Conservation (phyloP, 2,113 vertebrate genomes). For the Pavo muticus region DNA sequence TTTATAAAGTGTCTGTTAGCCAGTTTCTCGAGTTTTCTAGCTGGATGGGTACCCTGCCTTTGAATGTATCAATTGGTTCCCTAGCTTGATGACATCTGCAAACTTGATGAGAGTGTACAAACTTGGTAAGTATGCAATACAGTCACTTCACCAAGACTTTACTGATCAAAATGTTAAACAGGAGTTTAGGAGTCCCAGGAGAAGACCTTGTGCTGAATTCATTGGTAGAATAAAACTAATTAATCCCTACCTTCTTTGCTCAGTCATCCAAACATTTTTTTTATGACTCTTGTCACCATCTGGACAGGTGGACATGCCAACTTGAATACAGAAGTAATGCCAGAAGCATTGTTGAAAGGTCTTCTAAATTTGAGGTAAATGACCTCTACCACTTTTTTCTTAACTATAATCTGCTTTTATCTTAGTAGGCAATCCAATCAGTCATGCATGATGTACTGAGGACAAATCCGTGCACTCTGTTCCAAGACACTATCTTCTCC, state of each 20-base stretch:
- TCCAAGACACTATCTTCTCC: neutral
- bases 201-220: neutral
- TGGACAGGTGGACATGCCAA: neutral
- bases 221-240: neutral
- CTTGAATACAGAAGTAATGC: neutral
- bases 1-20: neutral
- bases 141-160: neutral
- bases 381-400: neutral
- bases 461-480: neutral
- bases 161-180: neutral
- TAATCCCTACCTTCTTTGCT: neutral
- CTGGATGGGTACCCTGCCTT: neutral
- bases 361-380: neutral
- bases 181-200: neutral
- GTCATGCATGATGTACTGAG: neutral
- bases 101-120: neutral
- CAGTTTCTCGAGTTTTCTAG: neutral
- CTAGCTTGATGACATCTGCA: neutral
- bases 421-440: neutral
- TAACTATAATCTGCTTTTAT: neutral
- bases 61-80: neutral
- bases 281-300: neutral
- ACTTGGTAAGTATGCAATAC: neutral
- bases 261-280: neutral
- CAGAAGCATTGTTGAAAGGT: neutral